Conservation (phyloP, 2,797 vertebrate species). For the Craterocephalus amniculus region DNA sequence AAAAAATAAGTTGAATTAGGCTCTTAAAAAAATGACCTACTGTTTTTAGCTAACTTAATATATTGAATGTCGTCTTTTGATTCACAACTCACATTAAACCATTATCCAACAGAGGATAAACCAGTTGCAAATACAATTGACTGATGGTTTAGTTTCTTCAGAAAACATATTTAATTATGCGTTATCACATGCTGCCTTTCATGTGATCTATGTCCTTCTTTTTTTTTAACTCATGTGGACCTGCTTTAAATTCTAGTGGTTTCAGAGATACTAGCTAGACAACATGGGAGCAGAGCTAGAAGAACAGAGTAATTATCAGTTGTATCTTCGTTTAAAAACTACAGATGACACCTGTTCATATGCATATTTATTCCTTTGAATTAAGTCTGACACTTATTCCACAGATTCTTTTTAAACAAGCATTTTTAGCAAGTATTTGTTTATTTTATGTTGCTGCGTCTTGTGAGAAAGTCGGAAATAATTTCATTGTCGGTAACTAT, state of each 20-base stretch:
- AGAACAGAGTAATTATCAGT: background rate
- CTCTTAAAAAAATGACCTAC: background rate
- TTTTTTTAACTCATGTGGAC: background rate
- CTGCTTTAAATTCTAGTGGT: background rate
- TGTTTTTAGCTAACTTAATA: background rate
- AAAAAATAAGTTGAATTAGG: background rate
- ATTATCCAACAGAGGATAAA: background rate
- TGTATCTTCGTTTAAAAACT: background rate
- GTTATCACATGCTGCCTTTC: background rate
- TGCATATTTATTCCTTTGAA: background rate
- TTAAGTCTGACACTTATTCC: background rate
- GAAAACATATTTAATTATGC: too few relatives aligned
- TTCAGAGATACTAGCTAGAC: background rate
- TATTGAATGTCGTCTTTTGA: background rate
- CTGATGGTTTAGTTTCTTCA: background rate
- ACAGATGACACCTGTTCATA: background rate
- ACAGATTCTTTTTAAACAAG: background rate
- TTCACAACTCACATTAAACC: background rate
- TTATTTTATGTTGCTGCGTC: background rate
- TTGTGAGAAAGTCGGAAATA: too few relatives aligned
- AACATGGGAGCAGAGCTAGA: background rate
- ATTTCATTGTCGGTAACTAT: too few relatives aligned
- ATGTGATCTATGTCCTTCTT: background rate
- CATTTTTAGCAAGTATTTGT: too few relatives aligned
- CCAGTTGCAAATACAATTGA: background rate